phyloP scores from a whole-genome alignment of 2,888 invertebrate species.

The Matsumyia berberina region DNA sequence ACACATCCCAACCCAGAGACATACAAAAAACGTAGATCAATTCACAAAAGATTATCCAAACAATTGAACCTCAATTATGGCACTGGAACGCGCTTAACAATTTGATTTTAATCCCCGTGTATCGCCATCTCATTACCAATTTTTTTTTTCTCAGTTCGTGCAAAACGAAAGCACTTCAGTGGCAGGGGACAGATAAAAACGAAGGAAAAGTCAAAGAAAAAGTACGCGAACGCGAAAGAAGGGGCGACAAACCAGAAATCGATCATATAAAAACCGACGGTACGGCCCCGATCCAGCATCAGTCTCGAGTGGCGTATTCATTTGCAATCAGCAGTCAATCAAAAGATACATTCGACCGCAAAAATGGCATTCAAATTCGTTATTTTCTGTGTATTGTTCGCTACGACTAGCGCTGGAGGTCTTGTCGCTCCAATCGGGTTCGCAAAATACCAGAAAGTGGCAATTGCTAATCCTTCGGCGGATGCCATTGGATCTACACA shows the following conservation, averaged over 20 bases:
- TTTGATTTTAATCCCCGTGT: neutral
- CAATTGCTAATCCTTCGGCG: slow-evolving; percentile 77
- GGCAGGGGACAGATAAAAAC: neutral
- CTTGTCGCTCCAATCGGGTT: slow-evolving; percentile 83
- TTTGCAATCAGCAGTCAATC: slow-evolving; percentile 44
- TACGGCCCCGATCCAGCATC: slow-evolving; percentile 69
- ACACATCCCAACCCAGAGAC: neutral
- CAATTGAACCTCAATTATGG: slow-evolving; percentile 49
- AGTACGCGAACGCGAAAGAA: slow-evolving; percentile 7
- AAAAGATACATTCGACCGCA: slow-evolving; percentile 48
- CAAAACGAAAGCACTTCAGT: slow-evolving; percentile 28
- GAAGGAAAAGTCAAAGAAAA: slow-evolving; percentile 38
- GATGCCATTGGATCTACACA: slow-evolving; percentile 84
- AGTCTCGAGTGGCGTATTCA: slow-evolving; percentile 77
- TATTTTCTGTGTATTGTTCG: slow-evolving; percentile 86
- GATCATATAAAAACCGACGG: slow-evolving; percentile 61
- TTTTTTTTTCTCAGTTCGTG: slow-evolving; percentile 28
- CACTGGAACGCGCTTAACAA: slow-evolving; percentile 26
- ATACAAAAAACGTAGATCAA: neutral
- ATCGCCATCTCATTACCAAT: slow-evolving; percentile 26
- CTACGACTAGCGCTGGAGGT: slow-evolving; percentile 87
- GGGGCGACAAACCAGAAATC: slow-evolving; percentile 16
- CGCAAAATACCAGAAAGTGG: slow-evolving; percentile 54
- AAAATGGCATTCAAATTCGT: slow-evolving; percentile 85
- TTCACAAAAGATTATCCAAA: slow-evolving; percentile 37